These are phyloP conservation scores for Adelosebastes latens DNA, from an alignment of 2,797 vertebrate genomes.

Conservation along the genomic window DNA sequence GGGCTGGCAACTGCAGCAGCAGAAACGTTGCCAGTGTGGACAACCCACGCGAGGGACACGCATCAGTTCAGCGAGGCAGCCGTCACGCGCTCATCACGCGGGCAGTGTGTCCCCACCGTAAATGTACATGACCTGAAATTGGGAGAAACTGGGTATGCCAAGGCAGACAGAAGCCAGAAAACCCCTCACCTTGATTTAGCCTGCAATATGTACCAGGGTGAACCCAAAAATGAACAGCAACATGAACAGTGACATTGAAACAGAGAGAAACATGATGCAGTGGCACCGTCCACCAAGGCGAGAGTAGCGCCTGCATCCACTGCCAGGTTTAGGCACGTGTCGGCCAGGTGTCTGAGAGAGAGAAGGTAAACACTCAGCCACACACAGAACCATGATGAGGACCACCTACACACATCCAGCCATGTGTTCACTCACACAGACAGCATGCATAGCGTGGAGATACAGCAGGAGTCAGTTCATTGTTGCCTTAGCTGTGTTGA, in stretches of 20 bases:
- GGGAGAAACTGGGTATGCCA: not conserved
- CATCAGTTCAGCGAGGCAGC: no score
- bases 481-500: not conserved
- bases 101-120: no score
- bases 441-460: not conserved
- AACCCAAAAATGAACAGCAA: not conserved
- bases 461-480: not conserved
- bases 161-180: not conserved
- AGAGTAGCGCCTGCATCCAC: not conserved
- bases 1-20: no score
- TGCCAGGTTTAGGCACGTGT: not conserved
- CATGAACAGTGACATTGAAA: not conserved
- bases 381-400: not conserved
- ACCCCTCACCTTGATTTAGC: not conserved
- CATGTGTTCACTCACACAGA: not conserved
- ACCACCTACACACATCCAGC: conserved; percentile 8
- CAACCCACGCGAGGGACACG: no score
- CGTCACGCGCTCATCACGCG: no score
- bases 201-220: not conserved
- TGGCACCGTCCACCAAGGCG: not conserved
- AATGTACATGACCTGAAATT: not conserved
- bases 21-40: no score
- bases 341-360: not conserved
- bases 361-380: conserved; percentile 4
- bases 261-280: not conserved